phyloP scores from a whole-genome alignment of 2,113 vertebrate genomes.

The Coryphaenoides rupestris region DNA sequence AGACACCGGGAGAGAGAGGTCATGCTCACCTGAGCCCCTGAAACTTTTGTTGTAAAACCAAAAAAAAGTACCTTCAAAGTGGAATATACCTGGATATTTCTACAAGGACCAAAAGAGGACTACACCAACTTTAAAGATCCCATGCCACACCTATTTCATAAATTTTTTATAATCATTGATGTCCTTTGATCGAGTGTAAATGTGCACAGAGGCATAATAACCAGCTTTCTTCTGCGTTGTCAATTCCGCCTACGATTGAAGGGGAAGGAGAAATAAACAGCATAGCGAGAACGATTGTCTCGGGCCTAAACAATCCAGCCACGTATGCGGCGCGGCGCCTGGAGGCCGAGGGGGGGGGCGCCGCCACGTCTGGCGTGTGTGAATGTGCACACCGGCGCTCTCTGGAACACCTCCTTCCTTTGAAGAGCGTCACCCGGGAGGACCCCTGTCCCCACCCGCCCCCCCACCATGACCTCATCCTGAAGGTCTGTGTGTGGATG shows the following conservation, averaged over 20 bases:
- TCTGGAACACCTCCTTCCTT: conserved; percentile 19
- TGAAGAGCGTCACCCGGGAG: conserved; percentile 25
- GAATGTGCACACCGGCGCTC: conserved; percentile 17
- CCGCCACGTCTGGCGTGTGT: conserved; percentile 16
- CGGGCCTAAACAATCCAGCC: conserved; percentile 36
- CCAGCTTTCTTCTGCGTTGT: conserved; percentile 56
- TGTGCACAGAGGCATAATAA: conserved; percentile 42
- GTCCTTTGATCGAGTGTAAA: too few species aligned
- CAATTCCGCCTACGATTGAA: conserved; percentile 39
- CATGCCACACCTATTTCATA: too few species aligned
- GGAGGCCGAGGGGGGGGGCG: too few species aligned
- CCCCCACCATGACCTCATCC: conserved; percentile 33
- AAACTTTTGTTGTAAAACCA: too few species aligned
- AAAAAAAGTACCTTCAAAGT: too few species aligned
- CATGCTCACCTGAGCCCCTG: too few species aligned
- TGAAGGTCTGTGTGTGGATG: conserved; percentile 12
- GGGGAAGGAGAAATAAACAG: conserved; percentile 19
- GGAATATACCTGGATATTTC: too few species aligned
- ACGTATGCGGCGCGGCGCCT: conserved; percentile 20
- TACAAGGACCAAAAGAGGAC: too few species aligned
- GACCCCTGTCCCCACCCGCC: conserved; percentile 15
- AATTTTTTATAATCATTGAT: too few species aligned
- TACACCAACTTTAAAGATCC: too few species aligned
- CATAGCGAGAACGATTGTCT: conserved; percentile 17
- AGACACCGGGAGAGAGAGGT: too few species aligned